A percentile compares a stretch with the other conserved stretches of the same genome.
Evolutionary conservation across 1,140 invertebrate genomes (phyloP).

Genomic region (Zaprionus nigranus): DNA sequence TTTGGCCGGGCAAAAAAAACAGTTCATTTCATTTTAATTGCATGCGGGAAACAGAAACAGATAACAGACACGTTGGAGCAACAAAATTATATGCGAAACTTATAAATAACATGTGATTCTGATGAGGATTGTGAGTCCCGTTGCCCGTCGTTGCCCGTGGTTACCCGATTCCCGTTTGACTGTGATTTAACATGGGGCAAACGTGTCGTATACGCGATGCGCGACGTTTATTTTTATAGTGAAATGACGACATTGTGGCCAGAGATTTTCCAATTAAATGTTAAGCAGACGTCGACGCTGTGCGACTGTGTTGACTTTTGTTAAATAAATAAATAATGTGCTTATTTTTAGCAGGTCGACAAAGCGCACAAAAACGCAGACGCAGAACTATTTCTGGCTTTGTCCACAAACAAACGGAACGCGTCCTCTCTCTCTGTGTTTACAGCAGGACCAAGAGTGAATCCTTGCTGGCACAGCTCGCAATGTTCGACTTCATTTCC

Average conservation of each 20-base stretch:
- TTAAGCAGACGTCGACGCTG: constrained; percentile 33
- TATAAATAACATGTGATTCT: constrained; percentile 57
- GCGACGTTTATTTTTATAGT: constrained; percentile 67
- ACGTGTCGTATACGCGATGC: constrained; percentile 45
- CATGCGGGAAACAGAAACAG: constrained; percentile 5
- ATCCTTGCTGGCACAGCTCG: too few species aligned
- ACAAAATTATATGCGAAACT: constrained; percentile 33
- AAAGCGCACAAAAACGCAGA: constrained; percentile 2
- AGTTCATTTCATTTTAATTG: constrained; percentile 2
- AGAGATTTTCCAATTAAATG: constrained; percentile 78
- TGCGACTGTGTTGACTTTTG: constrained; percentile 14
- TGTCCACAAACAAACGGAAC: not conserved
- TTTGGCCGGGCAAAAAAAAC: not conserved
- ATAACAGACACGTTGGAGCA: not conserved
- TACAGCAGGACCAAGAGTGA: not conserved
- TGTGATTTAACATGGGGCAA: constrained; percentile 13
- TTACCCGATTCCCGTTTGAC: constrained; percentile 29
- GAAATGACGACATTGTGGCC: constrained; percentile 75
- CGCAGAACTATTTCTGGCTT: constrained; percentile 6
- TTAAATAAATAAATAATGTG: constrained; percentile 67
- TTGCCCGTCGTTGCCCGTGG: not conserved
- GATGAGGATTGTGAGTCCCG: not conserved
- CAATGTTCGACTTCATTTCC: constrained; percentile 72
- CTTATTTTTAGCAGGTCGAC: constrained; percentile 43
- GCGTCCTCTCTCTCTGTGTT: not conserved